Conservation (phyloP, 1,140 invertebrate species). For the Drosophila novamexicana region DNA sequence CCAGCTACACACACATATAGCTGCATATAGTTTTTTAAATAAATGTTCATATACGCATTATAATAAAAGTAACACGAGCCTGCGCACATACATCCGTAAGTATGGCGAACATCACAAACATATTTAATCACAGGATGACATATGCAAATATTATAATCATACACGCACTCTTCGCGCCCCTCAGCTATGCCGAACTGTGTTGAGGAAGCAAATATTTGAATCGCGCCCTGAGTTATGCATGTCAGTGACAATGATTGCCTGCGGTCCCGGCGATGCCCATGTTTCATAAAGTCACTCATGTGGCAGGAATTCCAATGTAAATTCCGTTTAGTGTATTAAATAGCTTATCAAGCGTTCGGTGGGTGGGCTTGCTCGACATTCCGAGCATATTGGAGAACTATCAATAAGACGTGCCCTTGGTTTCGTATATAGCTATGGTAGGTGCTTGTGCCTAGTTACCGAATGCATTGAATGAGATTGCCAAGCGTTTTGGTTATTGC, state of each 20-base stretch:
- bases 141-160: constrained; percentile 47
- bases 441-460: too few relatives aligned
- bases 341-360: constrained; percentile 4
- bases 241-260: constrained; percentile 17
- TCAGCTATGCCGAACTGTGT: not conserved
- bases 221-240: constrained; percentile 24
- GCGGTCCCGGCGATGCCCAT: not conserved
- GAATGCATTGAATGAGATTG: too few relatives aligned
- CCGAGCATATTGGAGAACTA: not conserved
- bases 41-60: not conserved
- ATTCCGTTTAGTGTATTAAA: constrained; percentile 23
- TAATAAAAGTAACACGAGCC: not conserved
- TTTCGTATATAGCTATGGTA: not conserved
- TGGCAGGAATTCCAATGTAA: constrained; percentile 18
- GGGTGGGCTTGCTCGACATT: not conserved
- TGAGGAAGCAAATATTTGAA: constrained; percentile 36
- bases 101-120: constrained; percentile 51
- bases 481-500: too few relatives aligned
- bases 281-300: constrained; percentile 10
- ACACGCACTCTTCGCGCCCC: not conserved
- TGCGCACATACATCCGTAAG: not conserved
- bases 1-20: not conserved
- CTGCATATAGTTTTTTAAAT: constrained; percentile 4
- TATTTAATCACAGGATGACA: constrained; percentile 66
- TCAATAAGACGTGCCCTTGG: not conserved